Conservation (phyloP, 1,140 invertebrate genomes). For the Temnothorax curvispinosus region DNA sequence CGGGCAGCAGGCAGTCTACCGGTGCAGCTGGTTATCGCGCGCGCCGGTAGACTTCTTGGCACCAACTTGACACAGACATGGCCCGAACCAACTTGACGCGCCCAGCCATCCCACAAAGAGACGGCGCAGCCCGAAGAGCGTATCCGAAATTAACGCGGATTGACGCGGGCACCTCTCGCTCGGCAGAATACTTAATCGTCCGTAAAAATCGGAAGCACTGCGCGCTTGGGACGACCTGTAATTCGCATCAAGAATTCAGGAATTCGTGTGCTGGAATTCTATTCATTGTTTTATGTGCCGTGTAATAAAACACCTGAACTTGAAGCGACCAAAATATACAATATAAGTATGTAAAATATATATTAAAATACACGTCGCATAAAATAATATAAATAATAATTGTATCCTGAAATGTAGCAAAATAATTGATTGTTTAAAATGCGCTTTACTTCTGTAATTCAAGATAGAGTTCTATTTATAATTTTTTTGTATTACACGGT, state of each 20-base stretch:
- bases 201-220: background rate
- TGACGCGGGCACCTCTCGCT: background rate
- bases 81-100: slow-evolving; percentile 69
- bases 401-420: background rate
- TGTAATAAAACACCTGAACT: background rate
- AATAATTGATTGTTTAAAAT: no score
- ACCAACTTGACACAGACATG: slow-evolving; percentile 79
- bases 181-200: background rate
- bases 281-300: background rate
- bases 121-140: background rate
- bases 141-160: slow-evolving; percentile 24
- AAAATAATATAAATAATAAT: background rate
- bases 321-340: background rate
- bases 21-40: slow-evolving; percentile 75
- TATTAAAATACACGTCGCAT: background rate
- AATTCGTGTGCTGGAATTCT: background rate
- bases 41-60: slow-evolving; percentile 77
- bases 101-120: slow-evolving; percentile 44
- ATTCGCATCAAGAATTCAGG: background rate
- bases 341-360: background rate
- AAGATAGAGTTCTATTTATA: background rate
- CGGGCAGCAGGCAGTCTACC: slow-evolving; percentile 77
- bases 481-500: background rate
- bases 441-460: no score
- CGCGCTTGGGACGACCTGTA: background rate